Percentiles rank a stretch among this genome's conserved stretches.
phyloP scores from a whole-genome alignment of 2,888 invertebrate genomes.

The Clanis bilineata region DNA sequence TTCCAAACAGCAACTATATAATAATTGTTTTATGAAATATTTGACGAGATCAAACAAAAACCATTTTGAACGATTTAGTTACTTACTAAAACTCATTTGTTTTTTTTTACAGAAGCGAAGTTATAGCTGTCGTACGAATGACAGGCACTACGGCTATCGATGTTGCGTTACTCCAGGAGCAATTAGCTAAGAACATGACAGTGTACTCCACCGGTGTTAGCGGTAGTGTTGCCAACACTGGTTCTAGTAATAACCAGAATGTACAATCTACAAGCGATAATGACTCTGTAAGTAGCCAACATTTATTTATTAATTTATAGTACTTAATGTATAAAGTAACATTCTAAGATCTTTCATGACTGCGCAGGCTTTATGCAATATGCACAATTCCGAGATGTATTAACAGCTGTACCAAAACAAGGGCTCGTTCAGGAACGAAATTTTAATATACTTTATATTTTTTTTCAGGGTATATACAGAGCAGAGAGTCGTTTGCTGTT shows the following conservation, averaged over 20 bases:
- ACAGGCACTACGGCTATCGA: slow-evolving; percentile 86
- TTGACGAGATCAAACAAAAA: too few species aligned
- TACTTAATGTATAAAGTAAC: too few species aligned
- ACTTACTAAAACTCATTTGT: slow-evolving; percentile 8
- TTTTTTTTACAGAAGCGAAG: slow-evolving; percentile 83
- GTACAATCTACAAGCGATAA: slow-evolving; percentile 51
- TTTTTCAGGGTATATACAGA: slow-evolving; percentile 86
- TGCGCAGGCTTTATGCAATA: too few species aligned
- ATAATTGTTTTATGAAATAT: too few species aligned
- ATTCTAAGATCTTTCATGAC: too few species aligned
- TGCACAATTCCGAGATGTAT: too few species aligned
- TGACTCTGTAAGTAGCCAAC: slow-evolving; percentile 56
- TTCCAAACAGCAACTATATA: too few species aligned
- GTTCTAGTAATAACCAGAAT: slow-evolving; percentile 27
- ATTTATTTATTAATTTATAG: background rate
- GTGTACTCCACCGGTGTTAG: slow-evolving; percentile 62
- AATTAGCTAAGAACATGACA: slow-evolving; percentile 75
- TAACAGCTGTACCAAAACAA: too few species aligned
- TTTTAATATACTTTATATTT: slow-evolving; percentile 24
- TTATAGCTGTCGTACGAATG: slow-evolving; percentile 87
- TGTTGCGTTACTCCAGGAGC: slow-evolving; percentile 86
- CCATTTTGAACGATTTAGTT: too few species aligned
- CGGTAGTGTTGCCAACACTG: slow-evolving; percentile 39
- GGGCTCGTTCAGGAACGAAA: too few species aligned
- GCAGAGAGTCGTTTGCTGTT: slow-evolving; percentile 87